Evolutionary conservation across 2,888 invertebrate species (phyloP).

Genomic region (Drosophila pseudotakahashii): DNA sequence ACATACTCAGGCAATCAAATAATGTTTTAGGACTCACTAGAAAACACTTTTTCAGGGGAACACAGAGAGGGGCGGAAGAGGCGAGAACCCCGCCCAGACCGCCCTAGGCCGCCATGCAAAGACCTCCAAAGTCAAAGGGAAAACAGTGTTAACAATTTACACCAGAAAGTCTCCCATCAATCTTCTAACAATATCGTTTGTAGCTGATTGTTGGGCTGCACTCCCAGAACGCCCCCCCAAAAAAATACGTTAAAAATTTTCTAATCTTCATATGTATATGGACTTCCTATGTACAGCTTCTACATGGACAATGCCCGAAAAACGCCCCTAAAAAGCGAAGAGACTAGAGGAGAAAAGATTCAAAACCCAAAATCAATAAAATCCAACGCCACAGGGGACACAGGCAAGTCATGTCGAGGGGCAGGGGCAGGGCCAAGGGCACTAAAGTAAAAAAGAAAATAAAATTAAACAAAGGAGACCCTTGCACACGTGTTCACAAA

Average conservation of each 20-base stretch:
- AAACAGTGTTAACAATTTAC: conserved; percentile 71
- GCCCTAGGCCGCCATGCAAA: conserved; percentile 16
- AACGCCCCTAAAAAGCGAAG: conserved; percentile 38
- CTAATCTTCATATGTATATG: conserved; percentile 17
- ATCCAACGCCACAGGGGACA: conserved; percentile 69
- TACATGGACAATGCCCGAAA: conserved; percentile 24
- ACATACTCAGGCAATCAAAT: conserved; percentile 31
- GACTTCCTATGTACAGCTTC: conserved; percentile 29
- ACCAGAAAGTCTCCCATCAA: conserved; percentile 59
- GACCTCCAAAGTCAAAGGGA: conserved; percentile 28
- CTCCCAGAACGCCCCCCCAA: conserved; percentile 43
- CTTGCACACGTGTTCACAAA: conserved; percentile 78
- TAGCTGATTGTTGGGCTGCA: conserved; percentile 32
- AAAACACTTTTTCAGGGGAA: conserved; percentile 37
- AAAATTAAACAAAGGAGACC: conserved; percentile 41
- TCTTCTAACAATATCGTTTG: conserved; percentile 46
- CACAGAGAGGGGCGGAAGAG: conserved; percentile 35
- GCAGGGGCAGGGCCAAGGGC: conserved; percentile 46
- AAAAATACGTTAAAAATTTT: conserved; percentile 30
- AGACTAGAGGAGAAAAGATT: conserved; percentile 42
- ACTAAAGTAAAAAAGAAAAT: conserved; percentile 38
- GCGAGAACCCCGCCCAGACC: conserved; percentile 32
- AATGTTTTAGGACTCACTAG: conserved; percentile 43
- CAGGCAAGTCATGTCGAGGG: conserved; percentile 34
- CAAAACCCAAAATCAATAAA: conserved; percentile 75